Evolutionary conservation across 2,888 invertebrate genomes (phyloP).

Genomic region (Scelioninae gen. 1): DNA sequence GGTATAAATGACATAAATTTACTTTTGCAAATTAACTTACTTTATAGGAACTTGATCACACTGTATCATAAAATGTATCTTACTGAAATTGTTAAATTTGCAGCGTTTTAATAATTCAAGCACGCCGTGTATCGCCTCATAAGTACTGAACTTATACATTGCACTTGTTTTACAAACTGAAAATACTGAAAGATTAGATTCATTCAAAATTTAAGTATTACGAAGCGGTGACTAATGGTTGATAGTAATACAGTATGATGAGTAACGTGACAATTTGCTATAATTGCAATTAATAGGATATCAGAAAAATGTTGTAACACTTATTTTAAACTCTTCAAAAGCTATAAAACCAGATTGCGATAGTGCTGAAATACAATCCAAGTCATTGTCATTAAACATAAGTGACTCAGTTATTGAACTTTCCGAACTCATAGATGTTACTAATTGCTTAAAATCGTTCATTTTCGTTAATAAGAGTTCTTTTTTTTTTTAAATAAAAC

Average conservation of each 20-base stretch:
- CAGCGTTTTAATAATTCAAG: slow-evolving; percentile 1
- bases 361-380: no score
- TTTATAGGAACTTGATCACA: background rate
- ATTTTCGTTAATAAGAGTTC: no score
- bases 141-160: background rate
- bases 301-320: background rate
- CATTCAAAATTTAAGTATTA: slow-evolving; percentile 8
- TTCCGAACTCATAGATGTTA: no score
- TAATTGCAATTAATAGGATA: slow-evolving; percentile 5
- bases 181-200: background rate
- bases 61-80: background rate
- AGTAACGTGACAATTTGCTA: slow-evolving; percentile 19
- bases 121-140: background rate
- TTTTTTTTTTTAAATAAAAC: no score
- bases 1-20: slow-evolving; percentile 9
- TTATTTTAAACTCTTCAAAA: no score
- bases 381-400: no score
- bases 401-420: no score
- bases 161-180: background rate
- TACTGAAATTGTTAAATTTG: slow-evolving; percentile 5
- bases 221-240: slow-evolving; percentile 9
- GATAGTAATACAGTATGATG: slow-evolving; percentile 17
- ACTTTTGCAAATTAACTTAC: slow-evolving; percentile 14
- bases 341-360: no score
- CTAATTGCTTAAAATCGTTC: no score